phyloP scores from a whole-genome alignment of 2,888 invertebrate species.

The Epistrophe eligans region DNA sequence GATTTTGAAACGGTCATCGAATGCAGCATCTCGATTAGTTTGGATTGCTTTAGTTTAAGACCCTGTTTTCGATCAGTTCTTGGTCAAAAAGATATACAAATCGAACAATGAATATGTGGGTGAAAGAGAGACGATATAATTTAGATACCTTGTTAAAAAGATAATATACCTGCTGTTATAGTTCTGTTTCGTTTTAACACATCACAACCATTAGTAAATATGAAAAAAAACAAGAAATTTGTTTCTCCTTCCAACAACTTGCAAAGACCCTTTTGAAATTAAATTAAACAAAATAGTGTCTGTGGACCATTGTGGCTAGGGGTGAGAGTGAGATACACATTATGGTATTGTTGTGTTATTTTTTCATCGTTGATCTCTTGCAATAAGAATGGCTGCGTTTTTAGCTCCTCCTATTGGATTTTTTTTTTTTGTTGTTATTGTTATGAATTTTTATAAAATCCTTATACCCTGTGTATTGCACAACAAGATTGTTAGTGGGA shows the following conservation, averaged over 20 bases:
- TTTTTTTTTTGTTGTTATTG: slow-evolving; percentile 8
- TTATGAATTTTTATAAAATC: not conserved
- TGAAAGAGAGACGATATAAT: slow-evolving; percentile 28
- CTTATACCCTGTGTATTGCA: slow-evolving; percentile 10
- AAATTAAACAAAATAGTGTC: not conserved
- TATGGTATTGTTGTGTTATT: not conserved
- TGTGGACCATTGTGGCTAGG: not conserved
- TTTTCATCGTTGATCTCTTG: slow-evolving; percentile 31
- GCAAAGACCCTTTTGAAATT: not conserved
- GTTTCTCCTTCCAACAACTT: slow-evolving; percentile 39
- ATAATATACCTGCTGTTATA: slow-evolving; percentile 15
- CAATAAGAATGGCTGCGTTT: slow-evolving; percentile 73
- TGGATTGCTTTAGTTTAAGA: slow-evolving; percentile 45
- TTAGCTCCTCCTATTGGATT: slow-evolving; percentile 54
- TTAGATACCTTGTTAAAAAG: not conserved
- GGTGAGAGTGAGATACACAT: slow-evolving; percentile 38
- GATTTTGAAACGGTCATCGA: slow-evolving; percentile 82
- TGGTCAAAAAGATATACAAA: slow-evolving; percentile 48
- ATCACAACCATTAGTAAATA: not conserved
- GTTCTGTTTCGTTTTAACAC: slow-evolving; percentile 32
- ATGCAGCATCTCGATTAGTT: slow-evolving; percentile 55
- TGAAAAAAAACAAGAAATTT: not conserved
- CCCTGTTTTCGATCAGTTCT: slow-evolving; percentile 49
- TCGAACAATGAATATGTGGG: slow-evolving; percentile 37
- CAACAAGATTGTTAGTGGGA: slow-evolving; percentile 40